phyloP scores from a whole-genome alignment of 2,113 vertebrate species.

The Rhegmatorhina hoffmannsi region DNA sequence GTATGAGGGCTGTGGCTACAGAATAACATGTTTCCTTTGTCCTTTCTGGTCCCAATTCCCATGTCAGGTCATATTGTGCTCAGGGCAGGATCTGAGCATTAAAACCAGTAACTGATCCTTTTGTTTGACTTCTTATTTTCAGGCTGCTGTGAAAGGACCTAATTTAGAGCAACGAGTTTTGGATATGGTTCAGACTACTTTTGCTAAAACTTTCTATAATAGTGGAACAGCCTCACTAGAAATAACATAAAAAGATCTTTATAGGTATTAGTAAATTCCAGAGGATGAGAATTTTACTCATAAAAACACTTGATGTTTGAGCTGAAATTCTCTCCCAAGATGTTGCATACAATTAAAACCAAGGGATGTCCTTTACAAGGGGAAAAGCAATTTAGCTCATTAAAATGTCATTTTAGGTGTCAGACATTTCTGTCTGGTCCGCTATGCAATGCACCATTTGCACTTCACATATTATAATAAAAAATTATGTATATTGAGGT shows the following conservation, averaged over 20 bases:
- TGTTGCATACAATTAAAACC: neutral
- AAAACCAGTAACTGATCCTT: neutral
- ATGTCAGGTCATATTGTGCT: neutral
- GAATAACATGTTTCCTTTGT: neutral
- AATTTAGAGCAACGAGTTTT: neutral
- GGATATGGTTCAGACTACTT: neutral
- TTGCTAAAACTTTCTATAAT: neutral
- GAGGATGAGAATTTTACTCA: neutral
- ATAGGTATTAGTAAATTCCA: neutral
- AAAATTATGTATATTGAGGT: conserved; percentile 8
- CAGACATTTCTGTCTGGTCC: neutral
- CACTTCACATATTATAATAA: neutral
- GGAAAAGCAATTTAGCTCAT: neutral
- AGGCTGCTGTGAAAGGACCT: neutral
- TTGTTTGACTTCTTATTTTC: neutral
- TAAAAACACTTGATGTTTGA: neutral
- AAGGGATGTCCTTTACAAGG: neutral
- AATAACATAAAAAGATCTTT: neutral
- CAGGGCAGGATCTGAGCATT: neutral
- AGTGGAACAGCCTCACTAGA: neutral
- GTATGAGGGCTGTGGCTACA: neutral
- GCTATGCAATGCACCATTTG: neutral
- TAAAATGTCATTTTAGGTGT: neutral
- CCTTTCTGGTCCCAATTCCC: neutral
- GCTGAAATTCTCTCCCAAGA: neutral